Evolutionary conservation across 1,140 invertebrate species (phyloP), one percentile per base, ranked within the genome.

Genomic region (Drosophila sechellia): DNA sequence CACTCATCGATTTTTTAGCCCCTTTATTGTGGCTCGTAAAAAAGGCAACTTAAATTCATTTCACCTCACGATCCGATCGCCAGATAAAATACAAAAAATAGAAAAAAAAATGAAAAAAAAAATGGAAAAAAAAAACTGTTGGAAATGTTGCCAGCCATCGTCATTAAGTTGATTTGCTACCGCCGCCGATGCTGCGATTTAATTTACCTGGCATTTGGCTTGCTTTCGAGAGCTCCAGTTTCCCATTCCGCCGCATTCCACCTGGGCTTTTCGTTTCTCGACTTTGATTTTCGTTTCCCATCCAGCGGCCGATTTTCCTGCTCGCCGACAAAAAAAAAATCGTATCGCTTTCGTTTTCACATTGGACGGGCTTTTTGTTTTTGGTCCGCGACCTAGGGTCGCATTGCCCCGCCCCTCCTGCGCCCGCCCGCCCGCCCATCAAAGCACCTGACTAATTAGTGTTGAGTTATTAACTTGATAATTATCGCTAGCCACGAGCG

Each of bases 161-260:
- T 79, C 77, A 79, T 79, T 80, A 79, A 79, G 77, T 81, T 72
- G 79, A 81, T 81, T 81, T 72, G 64, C 64, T 56, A 65, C 56
- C 48, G 71, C 43, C 55, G 61, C 42, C 48, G 39, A 27, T 39
- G 79, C 58, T 81, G 61, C 77, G 79, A 81, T 81, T 81, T 81
- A 81, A 81, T 81, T 81, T 81, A 78, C 53, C 66, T 56, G 66
- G 50, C 42, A 70, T 57, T 71, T 27, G 69, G 48, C 64, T 64
- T 42, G 69, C 75, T 83, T 78, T 74, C 72, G 69, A 81, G 74
- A 81, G 74, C 75, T 81, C 50, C 48, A 83, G 80, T 63, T 79
- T 83, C 34, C 61, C 61, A 63, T 46, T 34, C 43, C 55, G 11
- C 15, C 4, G 27, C 31, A 37, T 37, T 34, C 42, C 50, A 25